Evolutionary conservation across 2,113 vertebrate genomes (phyloP).

Genomic region (Triplophysa dalaica): DNA sequence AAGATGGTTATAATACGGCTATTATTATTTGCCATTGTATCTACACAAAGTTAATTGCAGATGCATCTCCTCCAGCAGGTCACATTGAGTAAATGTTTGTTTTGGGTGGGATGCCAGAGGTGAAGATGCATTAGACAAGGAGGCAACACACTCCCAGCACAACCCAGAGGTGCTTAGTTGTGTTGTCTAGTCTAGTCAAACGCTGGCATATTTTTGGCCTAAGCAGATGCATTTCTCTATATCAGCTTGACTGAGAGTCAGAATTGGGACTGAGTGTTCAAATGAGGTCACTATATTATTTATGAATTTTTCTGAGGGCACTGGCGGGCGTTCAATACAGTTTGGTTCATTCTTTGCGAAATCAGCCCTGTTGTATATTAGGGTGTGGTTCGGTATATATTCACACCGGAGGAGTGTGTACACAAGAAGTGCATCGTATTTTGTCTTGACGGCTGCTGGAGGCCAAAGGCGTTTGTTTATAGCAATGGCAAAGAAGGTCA

Average conservation of each 20-base stretch:
- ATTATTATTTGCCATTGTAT: too few relatives aligned
- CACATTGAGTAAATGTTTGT: conserved; percentile 15
- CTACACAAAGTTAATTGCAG: not conserved
- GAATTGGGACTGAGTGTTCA: not conserved
- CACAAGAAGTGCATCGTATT: conserved; percentile 48
- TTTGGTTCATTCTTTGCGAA: not conserved
- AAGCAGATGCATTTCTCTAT: conserved; percentile 9
- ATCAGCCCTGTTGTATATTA: not conserved
- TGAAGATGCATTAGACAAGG: conserved; percentile 1
- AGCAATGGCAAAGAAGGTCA: conserved; percentile 55
- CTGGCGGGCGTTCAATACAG: not conserved
- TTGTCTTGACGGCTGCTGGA: conserved; percentile 60
- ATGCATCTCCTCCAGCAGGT: not conserved
- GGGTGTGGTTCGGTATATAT: not conserved
- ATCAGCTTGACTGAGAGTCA: conserved; percentile 6
- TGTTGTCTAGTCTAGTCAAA: not conserved
- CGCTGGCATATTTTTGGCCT: not conserved
- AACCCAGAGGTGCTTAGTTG: conserved; percentile 11
- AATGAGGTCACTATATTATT: conserved; percentile 7
- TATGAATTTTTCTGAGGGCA: not conserved
- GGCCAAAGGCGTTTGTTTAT: conserved; percentile 59
- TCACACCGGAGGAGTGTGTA: not conserved
- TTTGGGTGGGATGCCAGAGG: conserved; percentile 1
- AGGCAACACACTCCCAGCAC: not conserved
- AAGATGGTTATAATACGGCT: too few relatives aligned